A percentile compares a stretch with the other conserved stretches of the same genome.
Evolutionary conservation across 1,140 invertebrate species (phyloP).

Genomic region (Lasaia peninsularis): DNA sequence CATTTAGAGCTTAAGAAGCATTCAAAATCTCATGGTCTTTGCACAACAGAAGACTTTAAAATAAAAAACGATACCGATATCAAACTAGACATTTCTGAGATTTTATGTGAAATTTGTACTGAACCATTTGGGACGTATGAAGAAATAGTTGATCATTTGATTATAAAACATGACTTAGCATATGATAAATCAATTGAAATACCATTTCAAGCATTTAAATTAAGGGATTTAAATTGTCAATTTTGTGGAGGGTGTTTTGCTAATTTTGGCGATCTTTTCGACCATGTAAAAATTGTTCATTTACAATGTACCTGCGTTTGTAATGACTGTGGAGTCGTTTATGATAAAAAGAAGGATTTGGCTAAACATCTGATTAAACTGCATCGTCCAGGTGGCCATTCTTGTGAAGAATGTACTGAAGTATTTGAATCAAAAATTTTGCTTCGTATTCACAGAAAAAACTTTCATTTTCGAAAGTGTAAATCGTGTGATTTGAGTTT

Average conservation of each 20-base stretch:
- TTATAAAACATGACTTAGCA: conserved; percentile 45
- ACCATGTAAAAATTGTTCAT: conserved; percentile 52
- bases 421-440: conserved; percentile 33
- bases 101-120: conserved; percentile 49
- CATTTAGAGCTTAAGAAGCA: conserved; percentile 54
- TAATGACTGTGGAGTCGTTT: conserved; percentile 47
- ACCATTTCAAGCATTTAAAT: conserved; percentile 43
- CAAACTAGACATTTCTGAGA: conserved; percentile 57
- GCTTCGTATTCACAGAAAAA: conserved; percentile 43
- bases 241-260: conserved; percentile 45
- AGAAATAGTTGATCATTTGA: conserved; percentile 56
- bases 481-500: conserved; percentile 38
- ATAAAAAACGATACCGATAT: conserved; percentile 50
- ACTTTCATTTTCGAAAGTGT: conserved; percentile 46
- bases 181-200: conserved; percentile 50
- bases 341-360: conserved; percentile 52
- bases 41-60: conserved; percentile 45
- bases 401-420: conserved; percentile 44
- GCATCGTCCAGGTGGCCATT: conserved; percentile 45
- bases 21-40: conserved; percentile 47
- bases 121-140: conserved; percentile 40
- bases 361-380: conserved; percentile 42
- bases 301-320: conserved; percentile 51
- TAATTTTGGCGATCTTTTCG: conserved; percentile 48
- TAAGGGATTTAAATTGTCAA: conserved; percentile 43